Conservation (phyloP, 2,797 vertebrate genomes). For the Lepilemur septentrionalis region DNA sequence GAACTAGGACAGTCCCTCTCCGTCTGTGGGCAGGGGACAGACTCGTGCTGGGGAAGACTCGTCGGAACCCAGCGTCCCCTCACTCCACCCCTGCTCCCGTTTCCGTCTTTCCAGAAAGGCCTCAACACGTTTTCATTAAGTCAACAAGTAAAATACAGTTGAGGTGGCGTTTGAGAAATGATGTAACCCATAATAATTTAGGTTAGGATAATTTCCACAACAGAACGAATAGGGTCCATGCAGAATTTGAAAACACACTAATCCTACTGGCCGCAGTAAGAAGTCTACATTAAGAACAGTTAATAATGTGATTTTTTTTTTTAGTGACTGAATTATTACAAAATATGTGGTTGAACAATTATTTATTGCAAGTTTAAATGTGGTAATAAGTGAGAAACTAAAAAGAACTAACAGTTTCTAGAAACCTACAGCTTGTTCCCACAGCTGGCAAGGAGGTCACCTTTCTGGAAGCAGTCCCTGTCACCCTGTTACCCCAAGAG, state of each 20-base stretch:
- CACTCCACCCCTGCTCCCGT: not conserved
- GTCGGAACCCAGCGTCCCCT: not conserved
- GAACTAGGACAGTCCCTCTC: not conserved
- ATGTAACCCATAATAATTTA: not conserved
- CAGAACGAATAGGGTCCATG: not conserved
- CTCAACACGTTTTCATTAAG: not conserved
- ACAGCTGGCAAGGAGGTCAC: not conserved
- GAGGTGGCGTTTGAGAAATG: not conserved
- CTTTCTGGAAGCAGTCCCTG: not conserved
- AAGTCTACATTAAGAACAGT: not conserved
- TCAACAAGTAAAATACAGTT: not conserved
- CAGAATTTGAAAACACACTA: not conserved
- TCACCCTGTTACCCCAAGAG: not conserved
- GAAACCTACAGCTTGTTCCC: not conserved
- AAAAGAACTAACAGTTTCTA: not conserved
- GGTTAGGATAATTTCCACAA: not conserved
- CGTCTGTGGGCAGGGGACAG: not conserved
- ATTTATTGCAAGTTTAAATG: not conserved
- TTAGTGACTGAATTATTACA: not conserved
- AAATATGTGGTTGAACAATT: not conserved
- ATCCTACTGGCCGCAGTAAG: not conserved
- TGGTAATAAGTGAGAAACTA: not conserved
- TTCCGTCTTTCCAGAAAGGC: not conserved
- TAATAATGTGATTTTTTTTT: not conserved
- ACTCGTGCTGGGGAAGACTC: not conserved